Percentiles rank a stretch among this genome's conserved stretches.
Conservation (phyloP, 2,113 vertebrate species). For the Oryctolagus cuniculus region DNA sequence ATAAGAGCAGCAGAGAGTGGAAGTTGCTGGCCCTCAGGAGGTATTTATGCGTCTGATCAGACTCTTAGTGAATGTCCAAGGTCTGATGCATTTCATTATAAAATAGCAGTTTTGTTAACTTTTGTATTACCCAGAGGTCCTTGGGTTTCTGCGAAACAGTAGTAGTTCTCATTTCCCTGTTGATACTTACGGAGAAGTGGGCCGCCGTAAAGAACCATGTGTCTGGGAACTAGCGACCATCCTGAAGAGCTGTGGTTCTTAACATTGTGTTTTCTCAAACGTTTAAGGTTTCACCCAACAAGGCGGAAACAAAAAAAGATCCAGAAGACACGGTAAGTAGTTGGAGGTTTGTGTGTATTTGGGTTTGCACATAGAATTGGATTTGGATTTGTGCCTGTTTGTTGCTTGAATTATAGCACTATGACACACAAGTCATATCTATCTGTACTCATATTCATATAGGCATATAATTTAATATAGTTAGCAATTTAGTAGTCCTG, state of each 20-base stretch:
- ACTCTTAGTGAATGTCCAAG: neutral
- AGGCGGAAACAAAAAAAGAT: slow-evolving; percentile 87
- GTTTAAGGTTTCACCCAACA: slow-evolving; percentile 89
- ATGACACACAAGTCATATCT: neutral
- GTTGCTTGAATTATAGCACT: neutral
- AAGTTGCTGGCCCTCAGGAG: neutral
- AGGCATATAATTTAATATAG: neutral
- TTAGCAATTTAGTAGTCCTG: neutral
- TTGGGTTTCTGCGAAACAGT: neutral
- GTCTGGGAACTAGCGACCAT: neutral
- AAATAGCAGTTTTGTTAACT: neutral
- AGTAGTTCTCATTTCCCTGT: neutral
- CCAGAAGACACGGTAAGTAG: slow-evolving; percentile 88
- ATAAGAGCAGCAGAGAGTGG: too few relatives aligned
- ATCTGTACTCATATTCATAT: too few relatives aligned
- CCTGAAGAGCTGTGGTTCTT: slow-evolving; percentile 12
- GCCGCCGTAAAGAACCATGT: neutral
- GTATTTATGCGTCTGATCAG: neutral
- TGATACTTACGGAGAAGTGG: neutral
- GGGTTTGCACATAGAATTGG: neutral
- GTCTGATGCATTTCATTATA: neutral
- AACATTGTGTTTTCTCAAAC: slow-evolving; percentile 53
- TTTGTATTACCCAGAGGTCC: neutral
- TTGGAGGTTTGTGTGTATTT: neutral
- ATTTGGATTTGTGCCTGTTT: neutral